These are phyloP conservation scores for Tachina fera DNA, from an alignment of 2,888 invertebrate species.

Conservation along the genomic window DNA sequence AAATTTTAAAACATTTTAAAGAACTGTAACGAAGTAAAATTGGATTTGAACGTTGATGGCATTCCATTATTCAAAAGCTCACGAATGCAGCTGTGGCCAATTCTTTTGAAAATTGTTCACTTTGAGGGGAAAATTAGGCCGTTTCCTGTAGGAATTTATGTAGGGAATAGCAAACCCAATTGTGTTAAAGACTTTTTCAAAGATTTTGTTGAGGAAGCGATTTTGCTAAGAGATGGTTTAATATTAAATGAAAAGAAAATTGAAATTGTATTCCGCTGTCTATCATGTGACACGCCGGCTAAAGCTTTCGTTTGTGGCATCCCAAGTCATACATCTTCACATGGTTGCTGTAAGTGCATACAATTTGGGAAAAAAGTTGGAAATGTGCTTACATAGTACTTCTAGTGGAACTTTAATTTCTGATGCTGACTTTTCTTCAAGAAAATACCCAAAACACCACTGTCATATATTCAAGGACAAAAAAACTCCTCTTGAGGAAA, in stretches of 20 bases:
- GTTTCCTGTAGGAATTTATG: slow-evolving; percentile 10
- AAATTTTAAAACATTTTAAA: slow-evolving; percentile 1
- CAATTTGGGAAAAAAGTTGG: background rate
- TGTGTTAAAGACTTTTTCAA: slow-evolving; percentile 32
- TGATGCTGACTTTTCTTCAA: background rate
- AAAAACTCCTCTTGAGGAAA: slow-evolving; percentile 7
- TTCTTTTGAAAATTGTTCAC: slow-evolving; percentile 27
- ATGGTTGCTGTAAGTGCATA: background rate
- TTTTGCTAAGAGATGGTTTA: slow-evolving; percentile 4
- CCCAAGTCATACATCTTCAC: background rate
- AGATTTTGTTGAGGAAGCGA: slow-evolving; percentile 41
- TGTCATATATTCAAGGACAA: background rate
- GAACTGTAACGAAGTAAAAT: slow-evolving; percentile 6
- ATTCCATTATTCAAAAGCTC: slow-evolving; percentile 3
- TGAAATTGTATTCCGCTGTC: background rate
- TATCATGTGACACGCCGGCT: slow-evolving; percentile 7
- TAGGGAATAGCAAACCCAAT: slow-evolving; percentile 12
- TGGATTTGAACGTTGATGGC: background rate
- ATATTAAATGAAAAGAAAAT: background rate
- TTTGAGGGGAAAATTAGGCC: slow-evolving; percentile 1
- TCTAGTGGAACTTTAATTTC: background rate
- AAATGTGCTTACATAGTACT: background rate
- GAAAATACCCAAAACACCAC: background rate
- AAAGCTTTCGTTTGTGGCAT: background rate
- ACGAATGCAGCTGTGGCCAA: background rate